These are phyloP conservation scores for Lineus longissimus DNA, from an alignment of 1,140 invertebrate species.

Conservation along the genomic window DNA sequence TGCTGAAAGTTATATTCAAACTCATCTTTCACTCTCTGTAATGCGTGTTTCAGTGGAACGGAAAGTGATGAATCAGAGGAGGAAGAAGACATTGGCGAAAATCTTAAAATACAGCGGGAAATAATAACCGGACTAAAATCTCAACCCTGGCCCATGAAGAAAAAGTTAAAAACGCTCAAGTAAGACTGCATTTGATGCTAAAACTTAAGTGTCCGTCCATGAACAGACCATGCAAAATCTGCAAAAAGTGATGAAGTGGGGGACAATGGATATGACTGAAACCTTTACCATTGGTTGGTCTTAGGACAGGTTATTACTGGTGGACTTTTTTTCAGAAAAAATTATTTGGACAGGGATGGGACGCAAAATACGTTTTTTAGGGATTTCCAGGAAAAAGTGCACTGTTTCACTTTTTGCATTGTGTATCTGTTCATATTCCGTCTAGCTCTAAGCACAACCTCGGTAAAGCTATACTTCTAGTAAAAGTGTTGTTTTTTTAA, in stretches of 20 bases:
- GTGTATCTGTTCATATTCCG: no score
- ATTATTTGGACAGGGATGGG: no score
- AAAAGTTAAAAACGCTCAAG: constrained; percentile 77
- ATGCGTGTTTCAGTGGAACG: no score
- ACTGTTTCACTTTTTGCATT: no score
- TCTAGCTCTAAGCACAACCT: no score
- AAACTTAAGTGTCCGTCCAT: background rate
- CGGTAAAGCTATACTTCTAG: no score
- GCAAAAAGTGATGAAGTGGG: no score
- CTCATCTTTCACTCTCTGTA: no score
- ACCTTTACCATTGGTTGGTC: background rate
- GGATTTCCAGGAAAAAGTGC: no score
- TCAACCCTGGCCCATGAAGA: constrained; percentile 82
- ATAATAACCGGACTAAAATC: constrained; percentile 81
- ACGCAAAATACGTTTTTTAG: no score
- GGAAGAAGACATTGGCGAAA: constrained; percentile 75
- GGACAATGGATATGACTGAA: constrained; percentile 4
- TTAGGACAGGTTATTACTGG: background rate
- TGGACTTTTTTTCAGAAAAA: background rate
- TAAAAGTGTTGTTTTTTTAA: background rate
- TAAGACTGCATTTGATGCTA: no score
- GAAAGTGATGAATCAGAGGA: constrained; percentile 22
- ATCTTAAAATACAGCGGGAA: constrained; percentile 88
- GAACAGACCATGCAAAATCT: background rate
- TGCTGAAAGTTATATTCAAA: no score